phyloP scores from a whole-genome alignment of 2,888 invertebrate genomes.

The Chymomyza caudatula region DNA sequence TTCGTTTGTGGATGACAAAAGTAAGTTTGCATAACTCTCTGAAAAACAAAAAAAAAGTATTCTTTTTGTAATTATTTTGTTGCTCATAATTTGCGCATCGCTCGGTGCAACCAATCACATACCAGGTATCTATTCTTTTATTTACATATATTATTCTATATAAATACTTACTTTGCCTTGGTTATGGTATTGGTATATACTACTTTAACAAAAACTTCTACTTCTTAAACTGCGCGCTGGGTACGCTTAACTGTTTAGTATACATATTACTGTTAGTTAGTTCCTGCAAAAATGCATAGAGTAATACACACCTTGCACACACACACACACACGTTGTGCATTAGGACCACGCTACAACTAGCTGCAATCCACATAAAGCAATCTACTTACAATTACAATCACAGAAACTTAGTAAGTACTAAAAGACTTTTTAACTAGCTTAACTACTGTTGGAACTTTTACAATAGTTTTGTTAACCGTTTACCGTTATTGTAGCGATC shows the following conservation, averaged over 20 bases:
- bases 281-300: slow-evolving; percentile 7
- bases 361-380: too few relatives aligned
- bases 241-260: slow-evolving; percentile 18
- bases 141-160: slow-evolving; percentile 33
- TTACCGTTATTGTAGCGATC: slow-evolving; percentile 32
- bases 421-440: neutral
- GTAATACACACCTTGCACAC: slow-evolving; percentile 21
- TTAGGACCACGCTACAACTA: too few relatives aligned
- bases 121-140: slow-evolving; percentile 55
- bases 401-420: slow-evolving; percentile 59
- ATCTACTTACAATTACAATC: too few relatives aligned
- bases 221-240: slow-evolving; percentile 3
- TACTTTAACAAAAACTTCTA: slow-evolving; percentile 15
- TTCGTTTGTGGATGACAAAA: slow-evolving; percentile 32
- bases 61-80: neutral
- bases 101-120: slow-evolving; percentile 29
- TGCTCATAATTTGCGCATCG: slow-evolving; percentile 10
- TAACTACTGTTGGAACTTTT: neutral
- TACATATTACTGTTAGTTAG: slow-evolving; percentile 29
- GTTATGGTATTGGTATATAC: slow-evolving; percentile 61
- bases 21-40: slow-evolving; percentile 21
- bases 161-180: slow-evolving; percentile 38
- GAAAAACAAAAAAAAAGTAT: neutral
- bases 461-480: slow-evolving; percentile 6
- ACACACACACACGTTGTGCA: too few relatives aligned